Base-by-base conservation (phyloP, 2,113 vertebrate genomes). In the Gobius niger region DNA sequence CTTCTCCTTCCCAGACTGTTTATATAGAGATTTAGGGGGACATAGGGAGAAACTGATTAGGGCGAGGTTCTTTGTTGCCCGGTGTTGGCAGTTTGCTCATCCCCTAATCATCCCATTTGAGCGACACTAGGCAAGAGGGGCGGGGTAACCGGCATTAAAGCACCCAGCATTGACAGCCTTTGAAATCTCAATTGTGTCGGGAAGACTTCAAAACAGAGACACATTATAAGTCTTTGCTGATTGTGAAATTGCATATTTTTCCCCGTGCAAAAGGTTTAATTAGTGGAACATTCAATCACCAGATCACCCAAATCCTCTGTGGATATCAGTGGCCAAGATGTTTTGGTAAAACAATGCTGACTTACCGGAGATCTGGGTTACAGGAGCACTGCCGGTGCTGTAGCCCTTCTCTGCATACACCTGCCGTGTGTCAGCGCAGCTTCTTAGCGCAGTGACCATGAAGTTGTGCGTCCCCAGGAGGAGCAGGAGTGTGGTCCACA, bases 361-460 rank as follows among this genome's bases (percentile, higher is more conserved):
- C 92, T 91, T 93, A 95, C 95, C 94, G 52, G 94, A 95, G 80
- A 95, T 95, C 44, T 92, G 92, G 77, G 92, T 90, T 63, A 90
- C 85, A 70, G 95, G 95, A 67, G 94, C 93, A 52, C 89, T 92
- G 81, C 81, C 90, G 9, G 93, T 93, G 59, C 92, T 92, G 90
- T 95, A 94, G 41, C 94, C 95, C 82, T 93, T 93, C 71, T 93
- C 92, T 12, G 92, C 86, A 83, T 95, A 94, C 88, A 92, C 92
- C 86, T 94, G 94, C 78, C 94, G 91, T 70, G 92, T 94, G 77
- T 95, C 94, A 47, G 88, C 79, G 87, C 95, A 96, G 90, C 92
- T 94, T 84, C 93, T 90, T 65, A 88, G 88, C 82, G 90, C 92
- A 72, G 87, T 72, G 84, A 84, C 85, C 68, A 24, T 85, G 69